Evolutionary conservation across 2,888 invertebrate genomes (phyloP), one percentile per base, ranked within the genome.

Genomic region (Tipula helvola): DNA sequence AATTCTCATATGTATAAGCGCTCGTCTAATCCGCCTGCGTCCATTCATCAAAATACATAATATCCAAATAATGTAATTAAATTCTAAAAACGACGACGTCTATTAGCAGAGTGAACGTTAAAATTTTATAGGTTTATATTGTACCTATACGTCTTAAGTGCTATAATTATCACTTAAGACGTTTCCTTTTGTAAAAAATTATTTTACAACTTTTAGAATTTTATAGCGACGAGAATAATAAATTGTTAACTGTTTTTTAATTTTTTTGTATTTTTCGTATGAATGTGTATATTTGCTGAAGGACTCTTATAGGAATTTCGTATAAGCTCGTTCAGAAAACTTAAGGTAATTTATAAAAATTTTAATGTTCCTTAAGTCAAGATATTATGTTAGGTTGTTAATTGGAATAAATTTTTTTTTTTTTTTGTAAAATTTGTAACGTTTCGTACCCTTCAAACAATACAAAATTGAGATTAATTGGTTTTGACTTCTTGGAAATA

Each of bases 111-210:
- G 71, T 28, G 5, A 71, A 71, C 71, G 71, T 71, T 71, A 71
- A 71, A 71, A 28, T 71, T 71, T 8, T 71, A 71, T 71, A 28
- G 71, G 8, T 28, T 52, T 71, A 28, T 71, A 28, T 71, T 71
- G 71, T 71, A 10, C 52, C 52, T 71, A 7, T 44, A 16, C 52
- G 71, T 71, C 71, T 71, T 71, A 71, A 71, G 71, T 71, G 71
- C 71, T 71, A 71, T 71, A 71, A 71, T 71, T 71, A 71, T 71
- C 71, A 71, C 71, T 71, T 71, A 71, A 71, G 71, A 71, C 71
- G 71, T 71, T 71, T 71, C n/a, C 71, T 71, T 71, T 71, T 71
- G 71, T 71, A 28, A 28, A 28, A 71, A 8, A 71, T 13, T 28
- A 71, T 71, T 71, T 71, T 71, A 71, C 10, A 71, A 71, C 71